Evolutionary conservation across 2,797 vertebrate species (phyloP), one percentile per base, ranked within the genome.

Genomic region (Trachurus trachurus): DNA sequence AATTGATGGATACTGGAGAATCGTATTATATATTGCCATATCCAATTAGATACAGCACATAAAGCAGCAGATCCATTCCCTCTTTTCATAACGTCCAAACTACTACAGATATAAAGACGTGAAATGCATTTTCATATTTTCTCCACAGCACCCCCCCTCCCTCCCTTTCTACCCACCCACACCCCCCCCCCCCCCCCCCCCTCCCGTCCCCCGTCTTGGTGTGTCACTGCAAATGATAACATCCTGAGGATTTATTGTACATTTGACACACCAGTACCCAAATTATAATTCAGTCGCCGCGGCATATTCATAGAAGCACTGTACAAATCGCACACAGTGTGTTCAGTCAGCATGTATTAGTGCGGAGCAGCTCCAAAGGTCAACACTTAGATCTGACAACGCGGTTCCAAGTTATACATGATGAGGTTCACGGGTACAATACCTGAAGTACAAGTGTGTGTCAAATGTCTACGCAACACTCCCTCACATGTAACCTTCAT

Each of bases 31-130:
- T 94, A 94, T 94, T 92, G 94, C 93, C 91, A 93, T 92, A 95
- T 95, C 93, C 93, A 95, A 96, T 96, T 96, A 95, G 93, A 95
- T 87, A 93, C 94, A 94, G 93, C 87, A 94, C 93, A 95, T 95
- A 95, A 95, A 95, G 92, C 93, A 92, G 90, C 90, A 91, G 93
- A 95, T 95, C 94, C 90, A 92, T 94, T 90, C 93, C 92, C 83
- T 71, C 78, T 88, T 93, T 90, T 88, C 87, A 84, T 87, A 92
- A 89, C 76, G 89, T 92, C 88, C 85, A 84, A 89, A 91, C 88
- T 81, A 78, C 73, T 63, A 64, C 81, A 52, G 88, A 93, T 93
- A 94, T 93, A 87, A 93, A 94, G 92, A 95, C 71, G 89, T 94
- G 90, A 89, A 94, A 89, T 86, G 87, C 89, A 87, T 90, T 91